Evolutionary conservation across 2,888 invertebrate genomes (phyloP), one percentile per base, ranked within the genome.

Genomic region (Drosophila basisetae): DNA sequence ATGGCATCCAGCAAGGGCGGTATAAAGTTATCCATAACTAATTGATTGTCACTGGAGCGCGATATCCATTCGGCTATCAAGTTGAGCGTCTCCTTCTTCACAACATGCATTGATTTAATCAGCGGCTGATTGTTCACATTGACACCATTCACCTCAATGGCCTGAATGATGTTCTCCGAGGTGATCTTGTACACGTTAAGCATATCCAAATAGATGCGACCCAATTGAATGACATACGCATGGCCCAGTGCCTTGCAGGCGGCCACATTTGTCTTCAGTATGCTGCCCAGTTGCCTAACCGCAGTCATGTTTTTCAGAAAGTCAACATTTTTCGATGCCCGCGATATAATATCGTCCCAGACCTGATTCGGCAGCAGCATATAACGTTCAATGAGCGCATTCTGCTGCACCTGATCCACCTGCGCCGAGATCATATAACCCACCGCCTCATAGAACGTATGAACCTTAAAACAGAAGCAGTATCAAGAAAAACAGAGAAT

Each of bases 381-480:
- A 91, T 99, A 99, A 91, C 98, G 97, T 92, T 99, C 99, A 92
- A 99, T 99, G 47, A 99, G 95, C 78, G 96, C 96, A 93, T 99
- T 99, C 94, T 99, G 99, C 41, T 97, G 96, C 55, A 96, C 95
- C 91, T 96, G 96, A 94, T 99, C 99, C 22, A 96, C 95, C 94
- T 99, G 98, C 53, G 99, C 98, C 92, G 97, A 97, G 91, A 99
- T 99, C 98, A 99, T 99, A 93, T 98, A 98, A 31, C 99, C 99
- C 62, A 99, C 99, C 49, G 99, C 99, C 94, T 99, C 99, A 94
- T 99, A 99, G 94, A 99, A 99, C 56, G 99, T 99, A 93, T 99
- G 99, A 25, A 94, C 93, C 93, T 93, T 39, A 2, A 53, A 31
- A 11, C 47, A 25, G 16, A 47, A 47, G 13, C 47, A 47, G 43